Evolutionary conservation across 2,888 invertebrate species (phyloP).

Genomic region (Celastrina argiolus): DNA sequence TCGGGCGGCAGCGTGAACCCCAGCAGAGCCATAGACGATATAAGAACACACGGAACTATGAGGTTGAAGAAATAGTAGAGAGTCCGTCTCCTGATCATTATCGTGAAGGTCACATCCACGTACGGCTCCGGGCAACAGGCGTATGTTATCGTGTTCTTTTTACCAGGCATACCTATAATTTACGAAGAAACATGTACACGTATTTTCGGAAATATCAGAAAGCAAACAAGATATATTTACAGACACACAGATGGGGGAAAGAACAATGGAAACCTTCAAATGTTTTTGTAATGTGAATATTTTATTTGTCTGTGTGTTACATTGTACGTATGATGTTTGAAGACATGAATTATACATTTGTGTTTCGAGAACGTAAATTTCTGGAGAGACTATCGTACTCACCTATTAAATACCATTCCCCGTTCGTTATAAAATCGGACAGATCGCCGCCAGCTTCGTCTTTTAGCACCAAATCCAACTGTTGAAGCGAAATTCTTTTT

Average conservation of each 20-base stretch:
- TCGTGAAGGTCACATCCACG: conserved; percentile 97
- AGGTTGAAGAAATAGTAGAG: conserved; percentile 99
- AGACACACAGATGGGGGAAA: background rate
- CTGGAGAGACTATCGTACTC: conserved; percentile 51
- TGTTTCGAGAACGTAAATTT: background rate
- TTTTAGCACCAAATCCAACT: conserved; percentile 97
- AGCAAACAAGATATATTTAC: background rate
- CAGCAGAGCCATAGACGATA: conserved; percentile 98
- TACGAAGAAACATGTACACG: background rate
- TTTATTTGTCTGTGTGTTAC: background rate
- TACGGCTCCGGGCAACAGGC: conserved; percentile 96
- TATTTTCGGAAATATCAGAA: background rate
- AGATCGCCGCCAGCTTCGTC: conserved; percentile 96
- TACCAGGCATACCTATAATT: conserved; percentile 90
- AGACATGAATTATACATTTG: background rate
- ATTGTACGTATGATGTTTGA: background rate
- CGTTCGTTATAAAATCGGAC: conserved; percentile 98
- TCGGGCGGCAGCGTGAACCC: conserved; percentile 99
- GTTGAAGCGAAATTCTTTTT: conserved; percentile 52
- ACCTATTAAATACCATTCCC: conserved; percentile 99
- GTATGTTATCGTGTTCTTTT: conserved; percentile 92
- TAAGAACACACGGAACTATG: conserved; percentile 98
- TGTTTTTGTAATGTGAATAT: background rate
- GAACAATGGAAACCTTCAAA: background rate
- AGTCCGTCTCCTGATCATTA: conserved; percentile 96